Percentiles rank a stretch among this genome's conserved stretches.
phyloP scores from a whole-genome alignment of 2,797 vertebrate genomes.

The Dicrostonyx torquatus region DNA sequence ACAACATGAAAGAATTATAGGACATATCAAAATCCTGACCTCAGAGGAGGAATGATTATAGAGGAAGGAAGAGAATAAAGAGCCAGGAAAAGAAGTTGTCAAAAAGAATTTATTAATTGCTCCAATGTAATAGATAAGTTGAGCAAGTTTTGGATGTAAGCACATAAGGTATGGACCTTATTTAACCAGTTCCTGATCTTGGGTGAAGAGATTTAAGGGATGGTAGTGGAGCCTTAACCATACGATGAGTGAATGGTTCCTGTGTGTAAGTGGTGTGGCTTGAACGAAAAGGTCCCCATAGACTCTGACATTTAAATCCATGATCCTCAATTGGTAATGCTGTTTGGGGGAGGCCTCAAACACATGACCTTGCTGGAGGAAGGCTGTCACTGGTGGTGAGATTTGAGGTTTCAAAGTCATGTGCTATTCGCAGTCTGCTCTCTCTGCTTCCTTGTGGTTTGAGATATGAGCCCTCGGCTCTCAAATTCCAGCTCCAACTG shows the following conservation, averaged over 20 bases:
- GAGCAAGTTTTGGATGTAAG: neutral
- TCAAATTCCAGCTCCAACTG: neutral
- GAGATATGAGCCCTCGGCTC: neutral
- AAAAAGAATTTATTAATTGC: neutral
- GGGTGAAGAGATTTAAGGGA: neutral
- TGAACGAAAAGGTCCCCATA: no score
- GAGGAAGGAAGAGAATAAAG: neutral
- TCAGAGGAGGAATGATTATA: neutral
- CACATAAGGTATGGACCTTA: neutral
- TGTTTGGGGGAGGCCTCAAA: neutral
- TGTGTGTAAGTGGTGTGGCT: neutral
- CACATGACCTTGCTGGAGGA: neutral
- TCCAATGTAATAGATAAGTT: neutral
- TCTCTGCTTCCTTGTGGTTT: neutral
- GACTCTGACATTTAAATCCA: neutral
- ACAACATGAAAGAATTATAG: neutral
- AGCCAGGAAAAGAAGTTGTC: neutral
- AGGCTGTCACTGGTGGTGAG: neutral
- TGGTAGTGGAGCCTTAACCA: neutral
- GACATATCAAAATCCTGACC: neutral
- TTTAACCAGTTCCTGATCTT: neutral
- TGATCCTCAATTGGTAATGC: neutral
- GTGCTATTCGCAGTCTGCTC: neutral
- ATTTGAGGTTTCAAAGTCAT: neutral
- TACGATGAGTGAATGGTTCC: neutral